Evolutionary conservation across 2,113 vertebrate genomes (phyloP).

Genomic region (Psittacus erithacus): DNA sequence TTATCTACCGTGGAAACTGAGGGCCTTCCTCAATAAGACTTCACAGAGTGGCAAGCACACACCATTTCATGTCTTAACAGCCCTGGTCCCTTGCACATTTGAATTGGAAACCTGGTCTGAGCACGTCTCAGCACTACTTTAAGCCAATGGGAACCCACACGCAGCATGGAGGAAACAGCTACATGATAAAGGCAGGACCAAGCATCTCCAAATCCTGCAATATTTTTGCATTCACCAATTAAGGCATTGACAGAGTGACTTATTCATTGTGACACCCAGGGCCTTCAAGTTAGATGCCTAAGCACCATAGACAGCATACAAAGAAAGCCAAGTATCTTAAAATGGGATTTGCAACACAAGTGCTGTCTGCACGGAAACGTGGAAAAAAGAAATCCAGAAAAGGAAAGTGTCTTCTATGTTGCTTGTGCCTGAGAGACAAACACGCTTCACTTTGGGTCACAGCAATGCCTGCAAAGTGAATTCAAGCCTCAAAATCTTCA

Average conservation of each 20-base stretch:
- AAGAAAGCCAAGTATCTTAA: not conserved
- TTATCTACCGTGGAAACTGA: constrained; percentile 7
- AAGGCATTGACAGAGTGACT: not conserved
- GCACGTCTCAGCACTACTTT: not conserved
- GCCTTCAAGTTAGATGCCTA: not conserved
- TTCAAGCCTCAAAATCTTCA: not conserved
- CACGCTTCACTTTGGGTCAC: not conserved
- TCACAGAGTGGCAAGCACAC: not conserved
- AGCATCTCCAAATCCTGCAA: not conserved
- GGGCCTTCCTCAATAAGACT: not conserved
- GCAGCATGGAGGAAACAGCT: not conserved
- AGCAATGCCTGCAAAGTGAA: not conserved
- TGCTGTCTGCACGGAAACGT: not conserved
- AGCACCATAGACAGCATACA: rapidly evolving
- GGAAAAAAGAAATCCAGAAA: not conserved
- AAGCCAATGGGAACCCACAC: not conserved
- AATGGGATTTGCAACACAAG: not conserved
- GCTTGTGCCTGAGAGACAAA: not conserved
- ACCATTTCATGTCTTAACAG: not conserved
- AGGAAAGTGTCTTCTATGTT: not conserved
- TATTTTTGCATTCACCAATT: not conserved
- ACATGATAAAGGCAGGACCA: not conserved
- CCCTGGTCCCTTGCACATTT: not conserved
- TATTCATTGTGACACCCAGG: not conserved
- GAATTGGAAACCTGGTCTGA: not conserved